Evolutionary conservation across 2,113 vertebrate genomes (phyloP), one percentile per base, ranked within the genome.

Genomic region (Erythrolamprus reginae): DNA sequence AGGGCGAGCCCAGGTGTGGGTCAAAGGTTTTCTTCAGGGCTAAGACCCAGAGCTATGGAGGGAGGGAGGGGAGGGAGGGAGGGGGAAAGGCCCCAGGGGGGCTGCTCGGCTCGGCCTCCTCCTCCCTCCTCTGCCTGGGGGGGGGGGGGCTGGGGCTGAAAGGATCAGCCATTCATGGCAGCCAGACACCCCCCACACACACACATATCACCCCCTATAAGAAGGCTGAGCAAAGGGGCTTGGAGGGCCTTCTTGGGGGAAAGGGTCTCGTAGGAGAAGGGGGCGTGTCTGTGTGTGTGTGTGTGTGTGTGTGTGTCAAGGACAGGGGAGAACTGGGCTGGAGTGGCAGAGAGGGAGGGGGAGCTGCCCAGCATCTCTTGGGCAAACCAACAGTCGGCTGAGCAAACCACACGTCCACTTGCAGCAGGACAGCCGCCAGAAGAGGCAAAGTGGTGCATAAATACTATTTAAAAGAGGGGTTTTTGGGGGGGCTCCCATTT

Each of bases 21-120:
- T 42, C 70, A 38, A 77, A 77, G 38, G 70, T 77, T 42, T 38
- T 77, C 33, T 77, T 42, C 17, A 9, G 21, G 33, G 70, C 70
- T 10, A 42, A 77, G 42, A 38, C 33, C 38, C 17, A 77, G 33
- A 77, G 21, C 21, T 42, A 21, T 21, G 15, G 33, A 42, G 70
- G 70, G 33, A 77, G 7, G 21, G 33, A 42, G 21, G 42, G 70
- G 65, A 77, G 17, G 65, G n/a, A 2, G 3, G 33, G 38, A 3
- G 65, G 65, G 33, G 65, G 15, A 70, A n/a, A n/a, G n/a, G 65
- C 93, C 95, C 89, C 77, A 83, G 88, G 95, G 91, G 3, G 50
- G 7, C 65, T 38, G 17, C 17, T 38, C 65, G 38, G 33, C 33
- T 77, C 5, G 6, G 5, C 88, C 86, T 15, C 58, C 4, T 58